Percentiles rank a stretch among this genome's conserved stretches.
phyloP scores from a whole-genome alignment of 2,888 invertebrate species.

The Siphonodentalium dalli region DNA sequence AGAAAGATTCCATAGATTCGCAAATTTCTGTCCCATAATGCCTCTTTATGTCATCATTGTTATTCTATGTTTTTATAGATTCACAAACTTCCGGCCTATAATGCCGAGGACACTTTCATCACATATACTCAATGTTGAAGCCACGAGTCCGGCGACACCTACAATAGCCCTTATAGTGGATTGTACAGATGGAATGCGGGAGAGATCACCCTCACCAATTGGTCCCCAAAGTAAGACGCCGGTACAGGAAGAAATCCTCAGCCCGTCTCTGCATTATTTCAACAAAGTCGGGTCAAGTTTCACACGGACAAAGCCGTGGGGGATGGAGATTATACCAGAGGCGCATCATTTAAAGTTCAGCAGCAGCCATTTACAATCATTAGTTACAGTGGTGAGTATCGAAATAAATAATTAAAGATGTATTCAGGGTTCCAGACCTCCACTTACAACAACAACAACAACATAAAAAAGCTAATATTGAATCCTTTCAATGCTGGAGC shows the following conservation, averaged over 20 bases:
- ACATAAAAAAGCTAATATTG: not conserved
- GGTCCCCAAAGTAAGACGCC: slow-evolving; percentile 12
- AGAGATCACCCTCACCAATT: slow-evolving; percentile 40
- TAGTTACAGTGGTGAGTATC: slow-evolving; percentile 58
- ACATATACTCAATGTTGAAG: slow-evolving; percentile 42
- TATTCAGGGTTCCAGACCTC: too few relatives aligned
- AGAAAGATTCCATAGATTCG: too few relatives aligned
- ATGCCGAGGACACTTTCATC: slow-evolving; percentile 87
- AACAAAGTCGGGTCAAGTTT: slow-evolving; percentile 92
- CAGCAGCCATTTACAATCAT: slow-evolving; percentile 54
- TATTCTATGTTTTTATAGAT: too few relatives aligned
- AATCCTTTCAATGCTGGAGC: not conserved
- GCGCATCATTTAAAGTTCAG: slow-evolving; percentile 58
- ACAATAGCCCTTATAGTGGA: slow-evolving; percentile 16
- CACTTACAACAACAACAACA: too few relatives aligned
- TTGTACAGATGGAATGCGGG: slow-evolving; percentile 16
- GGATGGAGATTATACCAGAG: slow-evolving; percentile 56
- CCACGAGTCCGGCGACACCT: slow-evolving; percentile 34
- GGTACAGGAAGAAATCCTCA: slow-evolving; percentile 56
- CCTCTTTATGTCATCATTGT: too few relatives aligned
- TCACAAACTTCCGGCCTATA: slow-evolving; percentile 75
- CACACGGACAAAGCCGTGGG: slow-evolving; percentile 55
- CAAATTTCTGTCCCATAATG: too few relatives aligned
- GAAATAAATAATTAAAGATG: not conserved
- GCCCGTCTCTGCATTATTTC: slow-evolving; percentile 87